These are phyloP conservation scores for Whitmania pigra DNA, from an alignment of 1,140 invertebrate genomes.

Conservation along the genomic window DNA sequence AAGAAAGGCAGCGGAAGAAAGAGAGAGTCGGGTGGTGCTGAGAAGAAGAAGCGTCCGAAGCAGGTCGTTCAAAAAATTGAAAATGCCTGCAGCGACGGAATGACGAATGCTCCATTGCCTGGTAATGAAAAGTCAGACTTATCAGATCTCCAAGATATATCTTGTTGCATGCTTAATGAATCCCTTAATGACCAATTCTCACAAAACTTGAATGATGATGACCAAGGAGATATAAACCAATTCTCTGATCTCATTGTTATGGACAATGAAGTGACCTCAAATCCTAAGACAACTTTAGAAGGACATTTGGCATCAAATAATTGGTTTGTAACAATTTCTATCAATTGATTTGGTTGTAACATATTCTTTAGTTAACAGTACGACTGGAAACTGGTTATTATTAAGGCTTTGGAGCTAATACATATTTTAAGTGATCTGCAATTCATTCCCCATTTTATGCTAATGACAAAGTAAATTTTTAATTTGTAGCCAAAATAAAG, in stretches of 20 bases:
- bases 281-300: not conserved
- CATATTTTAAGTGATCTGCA: too few relatives aligned
- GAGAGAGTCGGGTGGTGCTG: not conserved
- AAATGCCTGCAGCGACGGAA: not conserved
- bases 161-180: constrained; percentile 11
- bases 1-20: not conserved
- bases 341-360: too few relatives aligned
- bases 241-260: constrained; percentile 12
- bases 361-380: too few relatives aligned
- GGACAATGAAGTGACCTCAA: constrained; percentile 12
- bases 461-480: too few relatives aligned
- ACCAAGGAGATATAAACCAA: constrained; percentile 8
- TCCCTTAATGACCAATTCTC: not conserved
- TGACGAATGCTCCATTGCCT: not conserved
- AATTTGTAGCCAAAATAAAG: too few relatives aligned
- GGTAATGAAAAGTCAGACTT: too few relatives aligned
- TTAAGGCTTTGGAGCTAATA: too few relatives aligned
- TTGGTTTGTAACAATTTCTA: too few relatives aligned
- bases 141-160: constrained; percentile 6
- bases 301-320: too few relatives aligned
- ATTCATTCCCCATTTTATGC: too few relatives aligned
- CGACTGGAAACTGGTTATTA: too few relatives aligned
- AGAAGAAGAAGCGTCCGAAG: not conserved
- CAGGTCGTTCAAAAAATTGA: not conserved
- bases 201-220: constrained; percentile 8